Evolutionary conservation across 2,797 vertebrate genomes (phyloP), one percentile per base, ranked within the genome.

Genomic region (Lithobates pipiens): DNA sequence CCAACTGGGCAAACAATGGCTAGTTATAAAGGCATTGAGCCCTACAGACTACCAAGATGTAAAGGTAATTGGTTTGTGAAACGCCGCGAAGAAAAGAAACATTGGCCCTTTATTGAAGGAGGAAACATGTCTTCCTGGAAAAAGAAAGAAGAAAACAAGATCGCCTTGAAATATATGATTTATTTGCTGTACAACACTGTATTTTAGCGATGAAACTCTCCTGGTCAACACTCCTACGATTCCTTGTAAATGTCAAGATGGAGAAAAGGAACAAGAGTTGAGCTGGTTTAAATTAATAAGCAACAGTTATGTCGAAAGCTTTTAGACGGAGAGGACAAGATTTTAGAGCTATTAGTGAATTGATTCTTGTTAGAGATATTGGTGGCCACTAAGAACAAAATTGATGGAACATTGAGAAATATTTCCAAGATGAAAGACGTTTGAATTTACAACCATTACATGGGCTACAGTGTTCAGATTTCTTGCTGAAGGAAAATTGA

Each of bases 221-320:
- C 63, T 34, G 80, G 54, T 61, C 69, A 79, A 79, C 42, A 57
- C 34, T 75, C 68, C 39, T 73, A 77, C 54, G 27, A 44, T 61
- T 77, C 71, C 34, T 76, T 69, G 29, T 44, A 83, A 83, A 83
- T 83, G 80, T 75, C 80, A 82, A 7, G 39, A 54, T n/a, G 32
- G 32, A 9, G 42, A 63, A 63, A 39, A 36, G 34, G 36, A 29
- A 72, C 61, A 76, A 57, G 44, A 75, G 57, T 23, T 39, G 44
- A 75, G 61, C 10, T 29, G 15, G 46, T 76, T 70, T 70, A 76
- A 70, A 76, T 72, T 5, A 67, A 72, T 71, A 78, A 34, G 71
- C n/a, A 79, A 63, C 42, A 32, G 74, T 54, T 29, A 61, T 44
- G 75, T n/a, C 18, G 44, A 42, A 32, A 13, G 67, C 15, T 39